Percentiles rank a stretch among this genome's conserved stretches.
phyloP scores from a whole-genome alignment of 2,888 invertebrate genomes.

The Scelioninae gen. 1 region DNA sequence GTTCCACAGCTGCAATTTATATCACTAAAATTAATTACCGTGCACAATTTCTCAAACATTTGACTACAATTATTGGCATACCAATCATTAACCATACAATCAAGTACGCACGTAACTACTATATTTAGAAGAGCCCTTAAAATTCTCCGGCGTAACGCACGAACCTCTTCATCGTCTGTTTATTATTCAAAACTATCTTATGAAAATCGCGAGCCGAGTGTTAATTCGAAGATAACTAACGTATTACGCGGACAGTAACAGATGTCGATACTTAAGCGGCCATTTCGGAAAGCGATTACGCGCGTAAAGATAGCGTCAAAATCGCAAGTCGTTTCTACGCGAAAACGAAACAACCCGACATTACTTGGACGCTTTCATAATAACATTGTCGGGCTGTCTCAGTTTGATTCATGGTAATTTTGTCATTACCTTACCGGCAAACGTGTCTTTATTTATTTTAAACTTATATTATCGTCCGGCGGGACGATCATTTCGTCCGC shows the following conservation, averaged over 20 bases:
- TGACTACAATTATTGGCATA: constrained; percentile 39
- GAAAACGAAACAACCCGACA: constrained; percentile 56
- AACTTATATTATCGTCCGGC: constrained; percentile 71
- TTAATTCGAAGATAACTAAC: constrained; percentile 50
- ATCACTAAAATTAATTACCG: constrained; percentile 56
- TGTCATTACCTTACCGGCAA: constrained; percentile 75
- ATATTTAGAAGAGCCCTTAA: constrained; percentile 37
- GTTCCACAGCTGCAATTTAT: constrained; percentile 42
- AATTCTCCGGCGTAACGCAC: background rate
- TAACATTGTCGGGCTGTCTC: constrained; percentile 70
- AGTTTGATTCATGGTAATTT: constrained; percentile 76
- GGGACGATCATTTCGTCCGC: constrained; percentile 74
- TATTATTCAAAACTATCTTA: constrained; percentile 41
- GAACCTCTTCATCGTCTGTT: constrained; percentile 48
- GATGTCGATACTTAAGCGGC: constrained; percentile 36
- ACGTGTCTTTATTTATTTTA: constrained; percentile 78
- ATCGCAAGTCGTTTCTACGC: constrained; percentile 41
- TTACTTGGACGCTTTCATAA: constrained; percentile 60
- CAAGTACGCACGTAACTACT: constrained; percentile 39
- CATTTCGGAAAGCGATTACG: constrained; percentile 29
- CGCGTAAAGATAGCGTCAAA: background rate
- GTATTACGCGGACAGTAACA: constrained; percentile 24
- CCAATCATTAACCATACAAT: constrained; percentile 37
- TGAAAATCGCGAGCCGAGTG: constrained; percentile 25
- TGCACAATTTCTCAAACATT: constrained; percentile 41